Evolutionary conservation across 2,888 invertebrate genomes (phyloP).

Genomic region (Matsumyia berberina): DNA sequence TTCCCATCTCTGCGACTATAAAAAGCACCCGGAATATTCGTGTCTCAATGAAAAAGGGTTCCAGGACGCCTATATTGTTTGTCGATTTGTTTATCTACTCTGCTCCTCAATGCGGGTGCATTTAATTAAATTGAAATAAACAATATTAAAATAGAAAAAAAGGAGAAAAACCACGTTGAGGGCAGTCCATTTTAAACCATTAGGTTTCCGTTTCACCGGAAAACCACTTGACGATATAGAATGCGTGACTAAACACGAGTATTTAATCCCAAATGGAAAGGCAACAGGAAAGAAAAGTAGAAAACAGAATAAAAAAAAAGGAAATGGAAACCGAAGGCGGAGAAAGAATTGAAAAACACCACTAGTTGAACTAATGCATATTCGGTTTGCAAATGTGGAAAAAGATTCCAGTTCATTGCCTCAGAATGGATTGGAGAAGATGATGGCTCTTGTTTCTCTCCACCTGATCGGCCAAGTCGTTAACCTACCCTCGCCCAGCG

Average conservation of each 20-base stretch:
- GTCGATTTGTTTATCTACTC: slow-evolving; percentile 38
- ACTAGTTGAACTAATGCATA: slow-evolving; percentile 74
- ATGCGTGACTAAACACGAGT: slow-evolving; percentile 74
- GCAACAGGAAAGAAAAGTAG: slow-evolving; percentile 40
- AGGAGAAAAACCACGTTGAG: slow-evolving; percentile 16
- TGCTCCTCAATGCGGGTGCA: slow-evolving; percentile 42
- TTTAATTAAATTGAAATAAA: slow-evolving; percentile 73
- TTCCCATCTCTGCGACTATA: neutral
- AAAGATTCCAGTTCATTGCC: slow-evolving; percentile 75
- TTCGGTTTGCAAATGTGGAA: slow-evolving; percentile 75
- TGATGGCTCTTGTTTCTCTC: slow-evolving; percentile 72
- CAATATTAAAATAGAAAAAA: slow-evolving; percentile 52
- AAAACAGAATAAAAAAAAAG: slow-evolving; percentile 32
- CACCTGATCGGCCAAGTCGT: slow-evolving; percentile 66
- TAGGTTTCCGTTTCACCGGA: slow-evolving; percentile 58
- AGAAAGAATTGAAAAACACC: slow-evolving; percentile 69
- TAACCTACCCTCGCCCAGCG: slow-evolving; percentile 41
- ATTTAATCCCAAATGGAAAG: slow-evolving; percentile 72
- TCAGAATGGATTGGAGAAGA: slow-evolving; percentile 72
- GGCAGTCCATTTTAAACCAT: slow-evolving; percentile 62
- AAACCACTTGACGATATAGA: slow-evolving; percentile 70
- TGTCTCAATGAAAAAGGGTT: slow-evolving; percentile 6
- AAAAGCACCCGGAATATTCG: neutral
- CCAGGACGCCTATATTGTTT: slow-evolving; percentile 23
- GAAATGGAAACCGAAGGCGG: slow-evolving; percentile 20